Evolutionary conservation across 2,888 invertebrate species (phyloP).

Genomic region (Drosophila lutescens): DNA sequence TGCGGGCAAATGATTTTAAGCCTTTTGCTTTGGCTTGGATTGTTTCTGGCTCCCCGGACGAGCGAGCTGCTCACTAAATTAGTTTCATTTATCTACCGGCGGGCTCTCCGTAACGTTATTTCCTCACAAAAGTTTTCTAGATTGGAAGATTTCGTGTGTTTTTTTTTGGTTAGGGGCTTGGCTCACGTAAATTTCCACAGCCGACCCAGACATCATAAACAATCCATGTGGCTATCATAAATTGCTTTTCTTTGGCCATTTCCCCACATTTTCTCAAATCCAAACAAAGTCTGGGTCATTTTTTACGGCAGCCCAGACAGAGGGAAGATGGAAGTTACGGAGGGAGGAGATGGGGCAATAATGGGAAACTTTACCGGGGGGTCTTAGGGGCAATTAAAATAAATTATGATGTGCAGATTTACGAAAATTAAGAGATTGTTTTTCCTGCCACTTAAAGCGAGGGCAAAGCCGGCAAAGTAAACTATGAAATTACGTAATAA

Average conservation of each 20-base stretch:
- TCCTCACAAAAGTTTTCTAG: conserved; percentile 48
- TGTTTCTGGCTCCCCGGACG: conserved; percentile 40
- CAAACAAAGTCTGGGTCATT: conserved; percentile 57
- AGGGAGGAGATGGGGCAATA: conserved; percentile 16
- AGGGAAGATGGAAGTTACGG: neutral
- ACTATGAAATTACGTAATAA: conserved; percentile 50
- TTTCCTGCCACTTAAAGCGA: conserved; percentile 50
- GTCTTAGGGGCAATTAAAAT: conserved; percentile 82
- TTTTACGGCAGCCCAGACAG: conserved; percentile 56
- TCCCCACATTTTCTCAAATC: conserved; percentile 37
- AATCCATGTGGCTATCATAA: conserved; percentile 69
- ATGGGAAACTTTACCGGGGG: conserved; percentile 41
- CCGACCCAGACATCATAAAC: conserved; percentile 76
- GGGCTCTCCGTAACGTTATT: conserved; percentile 6
- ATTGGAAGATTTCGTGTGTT: conserved; percentile 29
- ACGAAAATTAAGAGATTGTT: conserved; percentile 80
- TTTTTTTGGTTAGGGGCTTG: conserved; percentile 8
- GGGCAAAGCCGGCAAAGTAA: conserved; percentile 11
- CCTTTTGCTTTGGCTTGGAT: conserved; percentile 51
- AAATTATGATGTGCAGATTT: conserved; percentile 83
- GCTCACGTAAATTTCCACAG: conserved; percentile 68
- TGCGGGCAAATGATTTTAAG: conserved; percentile 72
- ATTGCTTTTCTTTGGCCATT: conserved; percentile 63
- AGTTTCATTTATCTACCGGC: conserved; percentile 70
- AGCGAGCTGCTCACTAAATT: conserved; percentile 68